phyloP scores from a whole-genome alignment of 1,140 invertebrate genomes.

The Drosophila punjabiensis region DNA sequence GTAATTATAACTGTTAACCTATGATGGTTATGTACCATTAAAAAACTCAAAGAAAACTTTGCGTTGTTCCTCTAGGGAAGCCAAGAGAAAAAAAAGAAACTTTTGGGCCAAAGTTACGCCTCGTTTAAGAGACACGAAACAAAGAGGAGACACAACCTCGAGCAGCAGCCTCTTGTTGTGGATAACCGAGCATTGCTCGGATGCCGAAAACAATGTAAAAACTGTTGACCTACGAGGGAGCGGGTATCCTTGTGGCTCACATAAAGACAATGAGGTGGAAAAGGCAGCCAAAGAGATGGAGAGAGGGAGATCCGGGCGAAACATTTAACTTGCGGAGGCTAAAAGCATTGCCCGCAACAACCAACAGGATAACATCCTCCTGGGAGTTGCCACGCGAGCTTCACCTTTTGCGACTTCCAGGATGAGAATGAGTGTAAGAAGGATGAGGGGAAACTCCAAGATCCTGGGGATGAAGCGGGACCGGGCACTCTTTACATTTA shows the following conservation, averaged over 20 bases:
- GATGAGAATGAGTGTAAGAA: neutral
- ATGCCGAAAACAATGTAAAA: conserved; percentile 75
- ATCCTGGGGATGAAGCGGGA: conserved; percentile 11
- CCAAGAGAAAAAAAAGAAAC: conserved; percentile 12
- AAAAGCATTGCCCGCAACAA: conserved; percentile 69
- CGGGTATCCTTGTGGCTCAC: conserved; percentile 14
- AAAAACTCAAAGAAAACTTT: conserved; percentile 49
- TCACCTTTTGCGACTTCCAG: conserved; percentile 11
- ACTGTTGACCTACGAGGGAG: conserved; percentile 69
- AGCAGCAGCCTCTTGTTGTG: conserved; percentile 26
- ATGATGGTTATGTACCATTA: conserved; percentile 58
- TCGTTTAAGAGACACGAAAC: conserved; percentile 36
- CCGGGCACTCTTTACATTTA: conserved; percentile 70
- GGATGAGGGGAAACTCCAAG: conserved; percentile 6
- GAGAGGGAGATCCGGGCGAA: conserved; percentile 22
- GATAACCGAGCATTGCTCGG: conserved; percentile 63
- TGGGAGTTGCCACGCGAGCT: conserved; percentile 73
- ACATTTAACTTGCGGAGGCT: conserved; percentile 67
- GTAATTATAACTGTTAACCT: conserved; percentile 59
- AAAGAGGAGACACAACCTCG: conserved; percentile 49
- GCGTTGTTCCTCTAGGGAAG: conserved; percentile 37
- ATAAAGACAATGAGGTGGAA: conserved; percentile 66
- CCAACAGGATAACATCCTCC: conserved; percentile 53
- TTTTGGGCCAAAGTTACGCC: conserved; percentile 37
- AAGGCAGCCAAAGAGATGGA: neutral